Percentiles rank a stretch among this genome's conserved stretches.
These are phyloP conservation scores for Alcis repandata DNA, from an alignment of 2,888 invertebrate genomes.

Conservation along the genomic window DNA sequence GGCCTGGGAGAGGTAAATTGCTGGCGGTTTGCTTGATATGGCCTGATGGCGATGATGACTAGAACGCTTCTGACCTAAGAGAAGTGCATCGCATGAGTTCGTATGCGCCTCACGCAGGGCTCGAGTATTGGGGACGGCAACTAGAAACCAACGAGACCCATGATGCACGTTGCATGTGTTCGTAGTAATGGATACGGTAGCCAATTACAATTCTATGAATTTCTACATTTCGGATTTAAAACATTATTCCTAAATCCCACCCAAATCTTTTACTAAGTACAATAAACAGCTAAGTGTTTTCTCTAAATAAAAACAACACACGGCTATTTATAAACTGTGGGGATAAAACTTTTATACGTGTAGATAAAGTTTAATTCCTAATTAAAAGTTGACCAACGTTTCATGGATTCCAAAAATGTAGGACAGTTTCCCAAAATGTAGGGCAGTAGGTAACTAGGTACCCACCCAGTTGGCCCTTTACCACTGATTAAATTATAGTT, in stretches of 20 bases:
- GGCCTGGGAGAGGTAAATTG: too few species aligned
- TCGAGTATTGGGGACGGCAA: conserved; percentile 25
- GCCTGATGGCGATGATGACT: too few species aligned
- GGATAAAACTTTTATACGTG: conserved; percentile 1
- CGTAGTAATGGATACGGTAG: neutral
- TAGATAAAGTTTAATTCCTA: conserved; percentile 5
- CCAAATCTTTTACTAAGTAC: neutral
- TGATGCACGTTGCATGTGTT: neutral
- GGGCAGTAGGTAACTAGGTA: conserved; percentile 7
- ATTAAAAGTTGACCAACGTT: neutral
- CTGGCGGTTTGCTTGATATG: too few species aligned
- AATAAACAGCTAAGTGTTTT: neutral
- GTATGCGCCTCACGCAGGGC: conserved; percentile 21
- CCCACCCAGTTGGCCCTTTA: neutral
- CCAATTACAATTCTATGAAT: neutral
- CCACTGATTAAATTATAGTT: neutral
- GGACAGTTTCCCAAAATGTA: conserved; percentile 1
- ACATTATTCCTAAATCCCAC: too few species aligned
- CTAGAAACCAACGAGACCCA: conserved; percentile 7
- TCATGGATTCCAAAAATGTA: neutral
- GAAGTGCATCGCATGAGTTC: conserved; percentile 18
- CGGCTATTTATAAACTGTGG: too few species aligned
- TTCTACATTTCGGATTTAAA: too few species aligned
- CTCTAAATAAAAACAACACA: neutral
- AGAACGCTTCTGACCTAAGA: neutral